phyloP scores from a whole-genome alignment of 2,888 invertebrate species.

The Imbricaverruca yamaguchii region DNA sequence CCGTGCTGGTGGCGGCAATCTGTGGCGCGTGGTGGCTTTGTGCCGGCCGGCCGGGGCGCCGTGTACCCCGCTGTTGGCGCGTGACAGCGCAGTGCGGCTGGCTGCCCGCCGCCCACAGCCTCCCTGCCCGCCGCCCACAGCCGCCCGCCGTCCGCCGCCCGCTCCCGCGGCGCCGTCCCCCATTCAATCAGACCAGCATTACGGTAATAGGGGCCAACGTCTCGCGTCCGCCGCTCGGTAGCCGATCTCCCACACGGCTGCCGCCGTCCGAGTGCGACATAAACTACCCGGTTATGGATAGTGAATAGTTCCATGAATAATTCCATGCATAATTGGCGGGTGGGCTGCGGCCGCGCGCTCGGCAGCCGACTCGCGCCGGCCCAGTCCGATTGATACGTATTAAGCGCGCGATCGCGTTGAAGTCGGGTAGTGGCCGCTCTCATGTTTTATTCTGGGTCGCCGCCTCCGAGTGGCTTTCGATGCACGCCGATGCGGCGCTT shows the following conservation, averaged over 20 bases:
- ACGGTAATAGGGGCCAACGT: neutral
- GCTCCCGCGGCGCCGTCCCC: slow-evolving; percentile 1
- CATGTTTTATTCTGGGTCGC: slow-evolving; percentile 2
- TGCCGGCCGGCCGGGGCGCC: neutral
- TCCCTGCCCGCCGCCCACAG: neutral
- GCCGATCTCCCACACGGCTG: neutral
- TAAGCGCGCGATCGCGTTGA: neutral
- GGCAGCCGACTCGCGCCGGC: no score
- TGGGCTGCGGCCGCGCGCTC: neutral
- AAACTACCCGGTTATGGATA: slow-evolving; percentile 10
- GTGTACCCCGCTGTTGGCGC: neutral
- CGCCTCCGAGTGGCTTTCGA: neutral
- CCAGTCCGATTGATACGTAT: slow-evolving; percentile 17
- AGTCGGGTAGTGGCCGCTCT: slow-evolving; percentile 9
- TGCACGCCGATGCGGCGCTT: neutral
- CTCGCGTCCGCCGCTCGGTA: neutral
- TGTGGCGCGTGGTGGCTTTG: slow-evolving; percentile 14
- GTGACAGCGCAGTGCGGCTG: neutral
- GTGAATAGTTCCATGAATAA: slow-evolving; percentile 13
- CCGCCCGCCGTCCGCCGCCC: neutral
- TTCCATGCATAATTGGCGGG: slow-evolving; percentile 16
- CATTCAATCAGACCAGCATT: slow-evolving; percentile 2
- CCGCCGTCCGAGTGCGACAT: neutral
- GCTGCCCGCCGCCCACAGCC: neutral
- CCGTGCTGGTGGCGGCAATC: neutral